Percentiles rank a stretch among this genome's conserved stretches.
These are phyloP conservation scores for Macrochelys suwanniensis DNA, from an alignment of 2,797 vertebrate species.

Conservation along the genomic window DNA sequence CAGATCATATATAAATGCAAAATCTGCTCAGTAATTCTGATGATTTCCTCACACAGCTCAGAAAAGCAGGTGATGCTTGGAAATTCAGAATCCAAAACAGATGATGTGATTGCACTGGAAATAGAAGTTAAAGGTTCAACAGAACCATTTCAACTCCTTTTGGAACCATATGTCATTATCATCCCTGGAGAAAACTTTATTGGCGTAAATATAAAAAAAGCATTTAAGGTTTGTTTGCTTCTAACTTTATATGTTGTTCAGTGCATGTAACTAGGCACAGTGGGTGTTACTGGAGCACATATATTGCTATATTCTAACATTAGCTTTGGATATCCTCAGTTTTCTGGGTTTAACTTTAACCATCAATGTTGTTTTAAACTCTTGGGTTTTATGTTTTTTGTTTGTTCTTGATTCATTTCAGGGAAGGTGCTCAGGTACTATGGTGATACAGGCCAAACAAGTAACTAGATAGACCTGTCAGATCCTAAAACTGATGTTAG, in stretches of 20 bases:
- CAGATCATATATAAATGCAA: not conserved
- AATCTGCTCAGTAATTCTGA: not conserved
- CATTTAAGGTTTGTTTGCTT: constrained; percentile 85
- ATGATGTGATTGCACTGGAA: constrained; percentile 87
- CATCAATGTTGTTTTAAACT: not conserved
- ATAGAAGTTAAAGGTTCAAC: constrained; percentile 91
- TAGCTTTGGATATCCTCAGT: not conserved
- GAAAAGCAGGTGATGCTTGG: not conserved
- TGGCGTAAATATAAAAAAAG: constrained; percentile 81
- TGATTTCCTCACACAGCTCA: constrained; percentile 55
- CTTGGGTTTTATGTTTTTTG: not conserved
- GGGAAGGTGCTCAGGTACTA: not conserved
- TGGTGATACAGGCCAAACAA: not conserved
- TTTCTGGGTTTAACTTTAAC: not conserved
- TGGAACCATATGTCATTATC: constrained; percentile 91
- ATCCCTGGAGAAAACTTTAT: constrained; percentile 90
- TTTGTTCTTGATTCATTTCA: not conserved
- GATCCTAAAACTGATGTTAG: not conserved
- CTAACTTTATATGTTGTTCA: not conserved
- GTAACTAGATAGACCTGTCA: not conserved
- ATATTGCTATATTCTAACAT: not conserved
- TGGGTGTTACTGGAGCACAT: not conserved
- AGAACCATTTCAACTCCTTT: constrained; percentile 86
- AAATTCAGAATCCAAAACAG: constrained; percentile 47
- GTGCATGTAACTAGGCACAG: not conserved